These are phyloP conservation scores for Amphiprion ocellaris DNA, from an alignment of 2,113 vertebrate species.

Conservation along the genomic window DNA sequence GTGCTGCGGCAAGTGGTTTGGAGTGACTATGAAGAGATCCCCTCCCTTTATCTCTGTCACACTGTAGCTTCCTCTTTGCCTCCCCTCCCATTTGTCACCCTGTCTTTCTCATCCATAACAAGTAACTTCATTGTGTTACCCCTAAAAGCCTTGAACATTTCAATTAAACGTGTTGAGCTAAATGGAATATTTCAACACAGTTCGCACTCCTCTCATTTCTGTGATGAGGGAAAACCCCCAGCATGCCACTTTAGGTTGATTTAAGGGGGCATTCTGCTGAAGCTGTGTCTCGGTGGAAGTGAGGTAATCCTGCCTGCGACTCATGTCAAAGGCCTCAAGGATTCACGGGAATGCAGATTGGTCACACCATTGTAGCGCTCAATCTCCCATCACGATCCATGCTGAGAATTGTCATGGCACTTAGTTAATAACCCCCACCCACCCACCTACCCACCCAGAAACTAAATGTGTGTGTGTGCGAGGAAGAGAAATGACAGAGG, in stretches of 20 bases:
- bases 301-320: constrained; percentile 65
- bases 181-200: constrained; percentile 16
- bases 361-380: constrained; percentile 75
- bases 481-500: constrained; percentile 18
- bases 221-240: constrained; percentile 1
- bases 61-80: constrained; percentile 34
- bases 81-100: constrained; percentile 34
- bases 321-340: constrained; percentile 66
- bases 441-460: constrained; percentile 35
- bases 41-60: constrained; percentile 39
- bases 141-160: constrained; percentile 39
- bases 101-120: constrained; percentile 47
- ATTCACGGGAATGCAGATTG: constrained; percentile 73
- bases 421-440: constrained; percentile 66
- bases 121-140: constrained; percentile 31
- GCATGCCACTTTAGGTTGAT: constrained; percentile 34
- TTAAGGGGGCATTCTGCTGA: constrained; percentile 42
- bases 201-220: constrained; percentile 22
- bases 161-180: constrained; percentile 39
- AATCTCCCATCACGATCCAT: constrained; percentile 74
- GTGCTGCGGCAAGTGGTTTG: constrained; percentile 24
- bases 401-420: constrained; percentile 79
- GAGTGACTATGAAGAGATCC: constrained; percentile 33
- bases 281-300: constrained; percentile 48
- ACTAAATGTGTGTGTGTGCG: constrained; percentile 30